Percentiles rank a stretch among this genome's conserved stretches.
These are phyloP conservation scores for Nebria brevicollis DNA, from an alignment of 2,888 invertebrate species.

Conservation along the genomic window DNA sequence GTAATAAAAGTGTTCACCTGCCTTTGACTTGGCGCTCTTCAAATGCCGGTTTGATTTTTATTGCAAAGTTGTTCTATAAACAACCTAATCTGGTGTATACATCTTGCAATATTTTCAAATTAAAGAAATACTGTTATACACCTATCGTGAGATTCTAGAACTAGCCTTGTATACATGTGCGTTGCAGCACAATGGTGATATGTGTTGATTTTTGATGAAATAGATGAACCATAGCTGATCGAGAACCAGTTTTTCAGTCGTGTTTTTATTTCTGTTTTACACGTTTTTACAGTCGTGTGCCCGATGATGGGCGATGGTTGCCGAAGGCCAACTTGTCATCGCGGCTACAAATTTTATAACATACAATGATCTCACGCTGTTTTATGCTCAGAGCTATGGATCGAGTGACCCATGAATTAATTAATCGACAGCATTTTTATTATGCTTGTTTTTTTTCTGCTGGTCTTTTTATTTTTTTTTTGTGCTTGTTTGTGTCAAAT, in stretches of 20 bases:
- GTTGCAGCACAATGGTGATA: no score
- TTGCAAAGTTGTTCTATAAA: background rate
- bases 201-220: no score
- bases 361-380: slow-evolving; percentile 39
- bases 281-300: slow-evolving; percentile 30
- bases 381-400: slow-evolving; percentile 25
- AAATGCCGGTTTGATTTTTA: background rate
- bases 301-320: slow-evolving; percentile 18
- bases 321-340: slow-evolving; percentile 28
- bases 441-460: slow-evolving; percentile 18
- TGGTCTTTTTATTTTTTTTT: slow-evolving; percentile 18
- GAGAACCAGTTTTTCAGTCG: background rate
- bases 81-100: background rate
- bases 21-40: background rate
- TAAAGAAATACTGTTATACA: no score
- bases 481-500: slow-evolving; percentile 19
- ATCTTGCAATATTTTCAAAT: background rate
- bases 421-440: slow-evolving; percentile 43
- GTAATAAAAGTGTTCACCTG: background rate
- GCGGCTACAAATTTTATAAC: slow-evolving; percentile 27
- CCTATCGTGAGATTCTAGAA: no score
- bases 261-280: background rate
- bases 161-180: no score
- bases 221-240: background rate
- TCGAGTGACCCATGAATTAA: slow-evolving; percentile 44